phyloP scores from a whole-genome alignment of 2,797 vertebrate genomes.

The Heliangelus exortis region DNA sequence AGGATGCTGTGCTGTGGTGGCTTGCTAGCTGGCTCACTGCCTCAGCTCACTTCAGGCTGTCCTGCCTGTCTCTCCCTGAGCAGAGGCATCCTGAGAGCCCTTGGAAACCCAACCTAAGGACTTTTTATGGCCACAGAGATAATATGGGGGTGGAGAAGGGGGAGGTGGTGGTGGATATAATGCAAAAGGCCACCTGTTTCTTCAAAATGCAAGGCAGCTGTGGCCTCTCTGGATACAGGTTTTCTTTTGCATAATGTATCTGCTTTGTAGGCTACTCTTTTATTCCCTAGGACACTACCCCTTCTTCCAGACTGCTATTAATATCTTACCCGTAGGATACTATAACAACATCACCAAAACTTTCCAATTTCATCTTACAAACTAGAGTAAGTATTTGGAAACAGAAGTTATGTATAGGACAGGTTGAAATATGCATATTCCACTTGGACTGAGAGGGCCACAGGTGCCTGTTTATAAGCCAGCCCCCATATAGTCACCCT shows the following conservation, averaged over 20 bases:
- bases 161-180: background rate
- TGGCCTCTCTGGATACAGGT: background rate
- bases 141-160: background rate
- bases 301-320: background rate
- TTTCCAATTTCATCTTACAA: background rate
- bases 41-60: background rate
- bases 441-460: background rate
- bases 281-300: background rate
- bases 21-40: background rate
- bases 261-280: background rate
- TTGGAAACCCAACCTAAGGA: background rate
- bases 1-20: background rate
- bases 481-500: background rate
- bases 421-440: background rate
- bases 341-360: background rate
- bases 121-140: background rate
- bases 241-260: background rate
- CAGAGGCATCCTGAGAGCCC: accelerated
- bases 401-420: accelerated
- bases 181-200: background rate
- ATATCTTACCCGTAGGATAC: background rate
- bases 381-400: background rate
- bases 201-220: background rate
- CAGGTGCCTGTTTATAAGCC: background rate
- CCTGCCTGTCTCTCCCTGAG: background rate